Evolutionary conservation across 2,888 invertebrate genomes (phyloP), one percentile per base, ranked within the genome.

Genomic region (Aproaerema taeniolella): DNA sequence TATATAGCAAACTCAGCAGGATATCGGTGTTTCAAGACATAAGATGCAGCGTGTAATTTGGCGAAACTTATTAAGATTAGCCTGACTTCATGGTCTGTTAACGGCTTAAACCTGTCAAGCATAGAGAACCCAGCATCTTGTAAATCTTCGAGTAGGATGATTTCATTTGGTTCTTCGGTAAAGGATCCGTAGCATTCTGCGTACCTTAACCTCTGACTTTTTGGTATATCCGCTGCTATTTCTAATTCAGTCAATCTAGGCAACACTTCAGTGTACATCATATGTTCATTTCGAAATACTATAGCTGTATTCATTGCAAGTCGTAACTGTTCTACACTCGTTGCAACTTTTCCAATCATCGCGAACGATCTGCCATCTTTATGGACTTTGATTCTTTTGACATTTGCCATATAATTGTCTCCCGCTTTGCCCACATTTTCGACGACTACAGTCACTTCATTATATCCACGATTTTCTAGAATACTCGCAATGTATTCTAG

Each of bases 91-190:
- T 40, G 38, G 20, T 38, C 26, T 0, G 24, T 16, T 1, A 43
- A 29, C 1, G 43, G 14, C 8, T 14, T 14, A 10, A 58, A 50
- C 48, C 57, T 56, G 33, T 67, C 56, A 1, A 63, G 31, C 53
- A 66, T 63, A n/a, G 38, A 25, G 38, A 49, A 67, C 20, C 52
- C 46, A 2, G 40, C 38, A 1, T 45, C 49, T 1, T 40, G 51
- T 5, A 73, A 43, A 45, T 73, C 73, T 53, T 70, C 67, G 9
- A 73, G 41, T 8, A 70, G 40, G 10, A 73, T 55, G 0, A 68
- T 48, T 56, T 31, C 31, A 10, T 31, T 31, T 2, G n/a, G 5
- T 7, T 14, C 16, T 3, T 31, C 31, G 16, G 17, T 2, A 1
- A 46, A 41, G 4, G 48, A 43, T 9, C 67, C 70, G 14, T 67